phyloP scores from a whole-genome alignment of 2,888 invertebrate genomes.

The Lasioglossum leucozonium region DNA sequence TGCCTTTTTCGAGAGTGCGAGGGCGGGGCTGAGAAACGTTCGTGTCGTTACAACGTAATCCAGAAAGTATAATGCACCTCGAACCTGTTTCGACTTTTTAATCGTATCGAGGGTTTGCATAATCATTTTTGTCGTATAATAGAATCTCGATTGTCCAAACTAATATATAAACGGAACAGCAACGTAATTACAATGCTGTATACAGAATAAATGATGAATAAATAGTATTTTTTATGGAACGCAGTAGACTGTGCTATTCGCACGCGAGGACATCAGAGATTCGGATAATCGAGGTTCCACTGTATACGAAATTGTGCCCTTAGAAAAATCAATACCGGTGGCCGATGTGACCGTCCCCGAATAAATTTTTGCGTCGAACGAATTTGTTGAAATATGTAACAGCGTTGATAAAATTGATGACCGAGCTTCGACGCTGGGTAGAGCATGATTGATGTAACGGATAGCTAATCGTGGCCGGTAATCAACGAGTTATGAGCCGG shows the following conservation, averaged over 20 bases:
- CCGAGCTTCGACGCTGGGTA: not conserved
- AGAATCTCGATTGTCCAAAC: not conserved
- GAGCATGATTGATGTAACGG: not conserved
- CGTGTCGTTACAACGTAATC: slow-evolving; percentile 6
- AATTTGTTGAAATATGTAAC: not conserved
- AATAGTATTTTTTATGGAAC: no score
- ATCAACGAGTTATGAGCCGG: slow-evolving; percentile 12
- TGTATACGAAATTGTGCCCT: not conserved
- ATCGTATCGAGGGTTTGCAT: not conserved
- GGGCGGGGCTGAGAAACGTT: not conserved
- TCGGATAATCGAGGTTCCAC: no score
- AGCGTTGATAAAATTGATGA: not conserved
- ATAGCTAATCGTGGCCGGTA: not conserved
- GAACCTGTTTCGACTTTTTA: not conserved
- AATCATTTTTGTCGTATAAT: not conserved
- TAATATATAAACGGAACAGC: not conserved
- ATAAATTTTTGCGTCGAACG: not conserved
- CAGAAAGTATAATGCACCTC: slow-evolving; percentile 1
- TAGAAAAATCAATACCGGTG: not conserved
- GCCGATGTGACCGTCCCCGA: no score
- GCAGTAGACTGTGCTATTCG: no score
- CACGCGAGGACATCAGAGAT: no score
- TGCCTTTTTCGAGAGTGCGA: not conserved
- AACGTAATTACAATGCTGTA: not conserved
- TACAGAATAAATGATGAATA: no score